Evolutionary conservation across 2,888 invertebrate species (phyloP), one percentile per base, ranked within the genome.

Genomic region (Leptinotarsa peninsularis): DNA sequence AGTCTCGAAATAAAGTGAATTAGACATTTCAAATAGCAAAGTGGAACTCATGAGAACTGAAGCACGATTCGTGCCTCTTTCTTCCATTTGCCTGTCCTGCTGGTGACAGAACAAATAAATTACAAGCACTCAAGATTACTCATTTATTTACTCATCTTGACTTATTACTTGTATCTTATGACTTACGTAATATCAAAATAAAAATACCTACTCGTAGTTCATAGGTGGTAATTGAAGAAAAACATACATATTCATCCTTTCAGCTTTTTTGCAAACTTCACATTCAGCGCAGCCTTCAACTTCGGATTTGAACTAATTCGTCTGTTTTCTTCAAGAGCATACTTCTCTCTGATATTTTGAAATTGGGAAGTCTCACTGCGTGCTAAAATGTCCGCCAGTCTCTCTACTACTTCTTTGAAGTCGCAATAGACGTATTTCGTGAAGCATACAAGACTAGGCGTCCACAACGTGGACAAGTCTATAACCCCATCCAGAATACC

Each of bases 391-490:
- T 58, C 88, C 0, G 96, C 95, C 77, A 97, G 89, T 79, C 93
- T 91, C 66, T 90, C 89, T 23, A 95, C 91, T 27, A 94, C 91
- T 0, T 94, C 93, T 63, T 92, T 88, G 66, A 98, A 89, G 72
- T 95, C 91, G 1, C 91, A 88, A 21, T 94, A 90, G 0, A 90
- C 88, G 84, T 97, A 97, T 2, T 91, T 92, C 14, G 96, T 94
- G 87, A 97, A 96, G 87, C 93, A 92, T 7, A 89, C 89, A 93
- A 92, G 10, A 89, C 89, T 75, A 98, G 92, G 90, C 1, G 92
- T 94, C 97, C 96, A 96, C 58, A 92, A 80, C 88, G 88, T 77
- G 84, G 86, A 77, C 71, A 88, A 85, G 81, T 90, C 84, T 63
- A 85, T 85, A n/a, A 87, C 83, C 10, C 89, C 89, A 85, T 89